Evolutionary conservation across 2,113 vertebrate species (phyloP), one percentile per base, ranked within the genome.

Genomic region (Otus sunia): DNA sequence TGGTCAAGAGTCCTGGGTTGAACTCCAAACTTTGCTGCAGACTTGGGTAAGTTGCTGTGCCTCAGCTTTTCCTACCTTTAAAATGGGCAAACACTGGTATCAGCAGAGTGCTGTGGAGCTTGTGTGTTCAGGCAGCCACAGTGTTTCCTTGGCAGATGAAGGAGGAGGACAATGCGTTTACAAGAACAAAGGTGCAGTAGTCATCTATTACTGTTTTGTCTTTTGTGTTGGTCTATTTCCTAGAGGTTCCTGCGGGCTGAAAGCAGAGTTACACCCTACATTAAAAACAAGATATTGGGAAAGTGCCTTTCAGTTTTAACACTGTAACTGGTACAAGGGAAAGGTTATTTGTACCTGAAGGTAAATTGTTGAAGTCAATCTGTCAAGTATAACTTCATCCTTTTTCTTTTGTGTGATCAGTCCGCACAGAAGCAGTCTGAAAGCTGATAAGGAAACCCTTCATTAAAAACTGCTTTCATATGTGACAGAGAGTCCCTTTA

Each of bases 1-100:
- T 43, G 79, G 82, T 72, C 86, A 80, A 45, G 82, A 83, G 72
- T 74, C 77, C 43, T 93, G 71, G 32, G 64, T 47, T 72, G n/a
- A 92, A 26, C 26, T 90, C 69, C 64, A 76, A 0, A 63, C 52
- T 83, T 90, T 72, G 52, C 86, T 76, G 36, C 87, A 76, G 49
- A 88, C 45, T 79, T 76, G 41, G 90, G 95, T 97, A 95, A 97
- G 92, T 94, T 80, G 67, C 68, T 90, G 25, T 95, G 53, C 60
- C 83, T 96, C 68, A 43, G n/a, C 25, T 94, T 94, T 94, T 85
- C 66, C 60, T 78, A 9, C 55, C 55, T 94, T 86, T 91, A 49
- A 90, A 80, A 66, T 34, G 66, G 30, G 34, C 30, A 5, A 78
- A 36, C 22, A 6, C 12, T 4, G 7, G 58, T 72, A 17, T 78